These are phyloP conservation scores for Monarcha castaneiventris DNA, from an alignment of 2,113 vertebrate species.

Conservation along the genomic window DNA sequence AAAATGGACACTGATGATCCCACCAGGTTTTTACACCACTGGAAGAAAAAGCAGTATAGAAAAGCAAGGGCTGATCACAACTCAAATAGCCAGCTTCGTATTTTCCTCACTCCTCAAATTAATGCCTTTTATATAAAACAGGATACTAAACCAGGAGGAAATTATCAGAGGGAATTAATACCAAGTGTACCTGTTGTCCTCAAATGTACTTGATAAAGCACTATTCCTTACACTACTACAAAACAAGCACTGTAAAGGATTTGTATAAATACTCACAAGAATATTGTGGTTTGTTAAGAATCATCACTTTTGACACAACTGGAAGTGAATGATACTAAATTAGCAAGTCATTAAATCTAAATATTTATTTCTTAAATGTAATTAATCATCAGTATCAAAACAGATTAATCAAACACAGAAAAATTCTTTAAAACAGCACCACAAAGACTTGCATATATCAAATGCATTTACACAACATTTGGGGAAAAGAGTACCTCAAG, in stretches of 20 bases:
- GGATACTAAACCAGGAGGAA: neutral
- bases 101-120: neutral
- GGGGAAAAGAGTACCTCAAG: neutral
- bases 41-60: neutral
- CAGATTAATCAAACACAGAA: neutral
- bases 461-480: neutral
- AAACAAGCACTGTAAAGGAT: neutral
- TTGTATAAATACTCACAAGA: neutral
- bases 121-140: neutral
- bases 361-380: neutral
- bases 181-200: neutral
- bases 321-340: neutral
- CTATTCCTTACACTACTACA: neutral
- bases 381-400: neutral
- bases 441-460: neutral
- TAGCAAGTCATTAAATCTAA: neutral
- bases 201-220: neutral
- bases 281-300: neutral
- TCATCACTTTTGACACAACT: neutral
- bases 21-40: neutral
- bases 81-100: neutral
- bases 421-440: neutral
- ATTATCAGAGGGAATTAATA: neutral
- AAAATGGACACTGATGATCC: neutral
- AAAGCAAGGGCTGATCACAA: neutral